phyloP scores from a whole-genome alignment of 2,113 vertebrate genomes.

The Osmerus mordax region DNA sequence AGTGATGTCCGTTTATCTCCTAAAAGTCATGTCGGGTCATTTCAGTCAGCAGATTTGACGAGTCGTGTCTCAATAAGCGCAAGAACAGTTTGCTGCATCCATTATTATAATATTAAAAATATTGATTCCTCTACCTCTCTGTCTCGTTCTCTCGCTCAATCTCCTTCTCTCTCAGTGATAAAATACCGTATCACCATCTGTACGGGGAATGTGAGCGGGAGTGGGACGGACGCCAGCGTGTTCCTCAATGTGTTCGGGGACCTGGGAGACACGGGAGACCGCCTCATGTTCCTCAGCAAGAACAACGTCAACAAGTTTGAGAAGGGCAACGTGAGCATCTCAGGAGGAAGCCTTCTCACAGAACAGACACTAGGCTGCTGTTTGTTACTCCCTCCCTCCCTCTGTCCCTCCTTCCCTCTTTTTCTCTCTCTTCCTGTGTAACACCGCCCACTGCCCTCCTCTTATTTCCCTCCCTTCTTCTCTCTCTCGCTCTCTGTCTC shows the following conservation, averaged over 20 bases:
- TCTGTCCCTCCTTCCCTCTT: too few relatives aligned
- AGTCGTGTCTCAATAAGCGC: too few relatives aligned
- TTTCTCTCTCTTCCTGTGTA: too few relatives aligned
- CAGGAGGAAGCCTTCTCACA: not conserved
- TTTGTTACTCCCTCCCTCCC: not conserved
- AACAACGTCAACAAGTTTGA: slow-evolving; percentile 93
- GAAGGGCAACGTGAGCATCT: slow-evolving; percentile 86
- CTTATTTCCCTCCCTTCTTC: too few relatives aligned
- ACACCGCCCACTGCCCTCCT: too few relatives aligned
- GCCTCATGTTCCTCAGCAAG: slow-evolving; percentile 85
- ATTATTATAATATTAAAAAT: not conserved
- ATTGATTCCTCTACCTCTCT: not conserved
- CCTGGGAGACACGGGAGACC: slow-evolving; percentile 88
- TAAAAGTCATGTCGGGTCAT: too few relatives aligned
- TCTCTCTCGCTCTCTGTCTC: too few relatives aligned
- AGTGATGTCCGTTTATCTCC: too few relatives aligned
- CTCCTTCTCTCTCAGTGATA: slow-evolving; percentile 71
- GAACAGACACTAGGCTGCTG: not conserved
- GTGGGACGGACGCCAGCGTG: slow-evolving; percentile 89
- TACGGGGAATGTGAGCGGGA: slow-evolving; percentile 84
- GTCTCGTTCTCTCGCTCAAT: not conserved
- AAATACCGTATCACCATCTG: slow-evolving; percentile 88
- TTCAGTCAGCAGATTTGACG: too few relatives aligned
- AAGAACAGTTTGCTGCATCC: not conserved
- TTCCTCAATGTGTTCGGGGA: slow-evolving; percentile 86